Conservation (phyloP, 2,888 invertebrate genomes). For the Rhagonycha lutea region DNA sequence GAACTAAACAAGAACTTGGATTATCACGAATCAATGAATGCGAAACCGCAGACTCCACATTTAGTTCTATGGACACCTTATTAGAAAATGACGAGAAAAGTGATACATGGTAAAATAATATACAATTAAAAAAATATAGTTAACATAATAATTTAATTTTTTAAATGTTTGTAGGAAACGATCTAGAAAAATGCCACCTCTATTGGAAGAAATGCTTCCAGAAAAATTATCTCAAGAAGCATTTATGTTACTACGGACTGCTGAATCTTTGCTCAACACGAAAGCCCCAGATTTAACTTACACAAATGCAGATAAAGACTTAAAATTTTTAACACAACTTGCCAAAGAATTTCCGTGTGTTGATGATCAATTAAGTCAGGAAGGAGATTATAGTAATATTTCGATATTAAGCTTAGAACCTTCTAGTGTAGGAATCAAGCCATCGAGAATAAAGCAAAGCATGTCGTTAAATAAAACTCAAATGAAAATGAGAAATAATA, state of each 20-base stretch:
- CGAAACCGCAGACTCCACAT: constrained; percentile 26
- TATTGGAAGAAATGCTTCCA: constrained; percentile 60
- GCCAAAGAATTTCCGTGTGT: constrained; percentile 50
- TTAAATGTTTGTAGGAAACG: constrained; percentile 46
- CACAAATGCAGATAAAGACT: constrained; percentile 42
- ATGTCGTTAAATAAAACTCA: background rate
- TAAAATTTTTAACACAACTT: constrained; percentile 50
- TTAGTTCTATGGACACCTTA: constrained; percentile 47
- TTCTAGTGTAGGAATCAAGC: background rate
- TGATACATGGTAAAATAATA: background rate
- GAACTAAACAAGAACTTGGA: constrained; percentile 60
- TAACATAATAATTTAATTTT: background rate
- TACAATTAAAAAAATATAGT: background rate
- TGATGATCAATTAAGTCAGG: constrained; percentile 45
- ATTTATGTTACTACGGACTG: constrained; percentile 66
- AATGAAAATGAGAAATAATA: background rate
- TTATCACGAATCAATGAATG: constrained; percentile 44
- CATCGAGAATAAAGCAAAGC: background rate
- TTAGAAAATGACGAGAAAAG: constrained; percentile 13
- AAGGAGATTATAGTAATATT: constrained; percentile 23
- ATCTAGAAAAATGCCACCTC: constrained; percentile 49
- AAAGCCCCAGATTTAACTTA: constrained; percentile 64
- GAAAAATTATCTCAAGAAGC: constrained; percentile 71
- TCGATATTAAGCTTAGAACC: background rate
- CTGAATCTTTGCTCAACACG: constrained; percentile 66